Base-by-base conservation (phyloP, 2,113 vertebrate species). In the Piprites chloris region DNA sequence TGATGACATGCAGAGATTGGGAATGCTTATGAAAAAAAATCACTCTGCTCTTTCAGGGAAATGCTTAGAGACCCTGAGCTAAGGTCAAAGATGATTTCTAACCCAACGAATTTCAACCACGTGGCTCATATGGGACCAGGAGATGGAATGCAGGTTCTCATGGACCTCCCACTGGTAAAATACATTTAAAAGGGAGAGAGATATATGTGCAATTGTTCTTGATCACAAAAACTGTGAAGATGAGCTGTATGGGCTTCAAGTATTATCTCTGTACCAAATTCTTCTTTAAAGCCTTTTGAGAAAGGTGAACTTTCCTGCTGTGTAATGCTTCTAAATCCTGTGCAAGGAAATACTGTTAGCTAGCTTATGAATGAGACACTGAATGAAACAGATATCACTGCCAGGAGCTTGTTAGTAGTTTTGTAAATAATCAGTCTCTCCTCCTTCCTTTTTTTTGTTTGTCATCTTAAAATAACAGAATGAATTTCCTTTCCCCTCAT, bases 71-170 rank as follows among this genome's bases (percentile, higher is more conserved):
- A 99, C 90, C 99, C 99, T 0, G 99, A 99, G 92, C 90, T 99
- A 93, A 95, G 99, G 74, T 99, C 99, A 30, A 99, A 97, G 95
- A 99, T 99, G 99, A 99, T 99, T 81, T 99, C 99, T 65, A 99
- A 99, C 89, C 99, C 99, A 5, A 99, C 98, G 2, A 99, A 99
- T 98, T 99, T 99, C 96, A 99, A 99, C 97, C 99, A 99, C 2
- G 99, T 99, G 94, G 99, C 99, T 62, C 99, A 99, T 96, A 99
- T 99, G 99, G 99, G 99, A 96, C 99, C 99, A 6, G 99, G 99
- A 78, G 99, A 99, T 22, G 99, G 99, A 72, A 99, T 99, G 99
- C 99, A 99, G 97, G 99, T 99, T 88, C 99, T 99, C 87, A 99
- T 99, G 99, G 99, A 99, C 97, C 98, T 99, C 77, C 99, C 99